Evolutionary conservation across 2,888 invertebrate genomes (phyloP), one percentile per base, ranked within the genome.

Genomic region (Timema cristinae): DNA sequence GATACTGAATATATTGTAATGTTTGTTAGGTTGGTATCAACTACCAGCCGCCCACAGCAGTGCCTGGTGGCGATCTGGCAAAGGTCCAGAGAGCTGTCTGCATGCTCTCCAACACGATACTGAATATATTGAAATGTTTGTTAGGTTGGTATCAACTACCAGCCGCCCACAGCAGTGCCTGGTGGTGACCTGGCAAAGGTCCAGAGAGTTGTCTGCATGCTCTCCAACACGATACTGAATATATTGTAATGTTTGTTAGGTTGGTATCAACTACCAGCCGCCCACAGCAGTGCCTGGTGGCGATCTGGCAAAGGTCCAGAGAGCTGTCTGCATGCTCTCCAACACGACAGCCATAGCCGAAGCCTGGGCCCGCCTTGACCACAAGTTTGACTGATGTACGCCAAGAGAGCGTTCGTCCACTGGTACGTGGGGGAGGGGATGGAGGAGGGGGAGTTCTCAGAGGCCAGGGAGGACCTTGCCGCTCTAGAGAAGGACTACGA

Each of bases 31-130:
- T 52, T 52, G 93, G 93, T 75, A 93, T 93, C 78, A 93, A 93
- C 84, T 96, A 96, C 86, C 96, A 96, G 84, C 94, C 94, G 74
- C 94, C 94, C 50, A 94, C 94, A 76, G 95, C 95, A 50, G 96
- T 97, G 69, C 97, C 97, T n/a, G 95, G 95, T 8, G 96, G 96
- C 50, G 96, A 97, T 82, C 83, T 95, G 83, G 96, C 97, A 76
- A 96, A 95, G 86, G 95, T 97, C 50, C 94, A 95, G 83, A 91
- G 97, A 79, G 96, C 97, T 77, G 96, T 98, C 47, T 98, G n/a
- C n/a, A n/a, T n/a, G n/a, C n/a, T n/a, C n/a, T n/a, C n/a, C n/a
- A n/a, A n/a, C n/a, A n/a, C n/a, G n/a, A n/a, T n/a, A n/a, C n/a
- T n/a, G n/a, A n/a, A n/a, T n/a, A n/a, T n/a, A n/a, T n/a, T n/a